Evolutionary conservation across 1,140 invertebrate genomes (phyloP).

Genomic region (Ostrea denselamellosa): DNA sequence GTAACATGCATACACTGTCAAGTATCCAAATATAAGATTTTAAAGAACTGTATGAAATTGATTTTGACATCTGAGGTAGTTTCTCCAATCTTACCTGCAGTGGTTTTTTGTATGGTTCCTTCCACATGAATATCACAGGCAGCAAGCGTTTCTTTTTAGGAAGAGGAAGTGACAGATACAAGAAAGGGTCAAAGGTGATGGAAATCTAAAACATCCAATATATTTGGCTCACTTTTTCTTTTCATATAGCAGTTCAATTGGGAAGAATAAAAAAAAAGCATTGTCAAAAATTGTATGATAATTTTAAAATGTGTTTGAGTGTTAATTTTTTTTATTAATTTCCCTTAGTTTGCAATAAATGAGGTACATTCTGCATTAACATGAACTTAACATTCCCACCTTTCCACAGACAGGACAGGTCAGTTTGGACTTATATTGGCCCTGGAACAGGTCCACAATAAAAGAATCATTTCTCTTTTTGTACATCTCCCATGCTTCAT

Average conservation of each 20-base stretch:
- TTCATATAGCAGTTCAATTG: neutral
- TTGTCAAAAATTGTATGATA: too few species aligned
- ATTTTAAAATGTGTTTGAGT: too few species aligned
- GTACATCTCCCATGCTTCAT: slow-evolving; percentile 83
- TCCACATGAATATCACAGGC: slow-evolving; percentile 77
- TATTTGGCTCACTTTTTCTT: neutral
- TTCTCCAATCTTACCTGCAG: slow-evolving; percentile 67
- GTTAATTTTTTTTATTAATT: too few species aligned
- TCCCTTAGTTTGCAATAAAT: too few species aligned
- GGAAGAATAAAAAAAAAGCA: too few species aligned
- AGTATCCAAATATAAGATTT: too few species aligned
- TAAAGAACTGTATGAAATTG: too few species aligned
- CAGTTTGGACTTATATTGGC: slow-evolving; percentile 81
- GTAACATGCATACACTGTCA: too few species aligned
- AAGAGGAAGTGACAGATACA: slow-evolving; percentile 79
- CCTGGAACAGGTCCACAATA: slow-evolving; percentile 84
- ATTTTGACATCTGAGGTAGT: neutral
- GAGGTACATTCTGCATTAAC: neutral
- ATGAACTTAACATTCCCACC: slow-evolving; percentile 64
- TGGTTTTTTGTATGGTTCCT: slow-evolving; percentile 75
- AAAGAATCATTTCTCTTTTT: slow-evolving; percentile 83
- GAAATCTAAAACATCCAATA: slow-evolving; percentile 74
- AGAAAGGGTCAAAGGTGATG: slow-evolving; percentile 81
- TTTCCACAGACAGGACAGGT: slow-evolving; percentile 80
- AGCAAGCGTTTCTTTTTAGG: slow-evolving; percentile 76